Evolutionary conservation across 92 coral and sea anemone genomes (phyloP), one percentile per base, ranked within the genome.

Genomic region (Epizoanthus illoricatus): DNA sequence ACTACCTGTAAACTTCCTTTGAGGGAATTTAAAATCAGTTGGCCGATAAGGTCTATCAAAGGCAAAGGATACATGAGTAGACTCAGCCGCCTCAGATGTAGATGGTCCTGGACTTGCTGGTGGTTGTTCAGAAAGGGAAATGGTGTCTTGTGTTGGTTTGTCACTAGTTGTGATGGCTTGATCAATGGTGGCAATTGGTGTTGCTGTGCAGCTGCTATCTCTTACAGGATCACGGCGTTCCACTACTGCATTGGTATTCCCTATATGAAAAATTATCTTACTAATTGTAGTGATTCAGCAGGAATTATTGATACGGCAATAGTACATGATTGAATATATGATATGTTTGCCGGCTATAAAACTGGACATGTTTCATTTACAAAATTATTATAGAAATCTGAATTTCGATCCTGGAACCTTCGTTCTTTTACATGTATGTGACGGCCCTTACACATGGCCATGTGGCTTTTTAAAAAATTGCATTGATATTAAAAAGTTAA

Each of bases 141-240:
- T 61, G 81, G 39, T 60, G 70, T 76, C 70, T 78, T 78, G 71
- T 60, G 83, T 79, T 63, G 72, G 71, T 79, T 79, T 79, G 59
- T n/a, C 43, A 36, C 61, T 4, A 18, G 71, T 42, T 18, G 83
- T 63, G 59, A 61, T 41, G 71, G 83, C 83, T 79, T 79, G 71
- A 62, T 79, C 83, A 63, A 63, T 79, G 83, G 83, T 79, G 83
- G 83, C 83, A 79, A 40, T 79, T 79, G 83, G 83, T 79, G 83
- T 79, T 20, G 80, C 80, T 74, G 80, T 74, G 43, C 80, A 63
- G 71, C 71, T 79, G 71, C 83, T 79, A 79, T 61, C 39, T 79
- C 83, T 62, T 79, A 79, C 83, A 63, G 83, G 83, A 79, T 79
- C 71, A 39, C 58, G 72, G 83, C 83, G 20, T 18, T 79, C 72